Evolutionary conservation across 2,797 vertebrate genomes (phyloP).

Genomic region (Kryptopterus vitreolus): DNA sequence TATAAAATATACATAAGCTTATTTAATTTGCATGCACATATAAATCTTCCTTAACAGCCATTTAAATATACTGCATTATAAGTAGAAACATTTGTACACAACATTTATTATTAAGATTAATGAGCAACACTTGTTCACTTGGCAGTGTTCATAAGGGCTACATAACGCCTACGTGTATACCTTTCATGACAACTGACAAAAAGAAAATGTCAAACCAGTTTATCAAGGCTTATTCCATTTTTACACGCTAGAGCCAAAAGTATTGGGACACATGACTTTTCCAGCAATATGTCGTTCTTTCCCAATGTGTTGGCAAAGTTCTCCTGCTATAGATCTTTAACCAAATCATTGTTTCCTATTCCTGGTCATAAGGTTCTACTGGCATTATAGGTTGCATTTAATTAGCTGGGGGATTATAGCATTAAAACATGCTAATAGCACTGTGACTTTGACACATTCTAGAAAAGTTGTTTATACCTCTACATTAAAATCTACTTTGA

Average conservation of each 20-base stretch:
- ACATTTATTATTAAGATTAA: background rate
- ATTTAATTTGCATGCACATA: slow-evolving; percentile 30
- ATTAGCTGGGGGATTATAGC: no score
- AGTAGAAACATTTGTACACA: background rate
- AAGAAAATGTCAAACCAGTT: background rate
- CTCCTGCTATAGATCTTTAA: no score
- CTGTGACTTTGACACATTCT: no score
- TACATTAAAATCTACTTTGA: background rate
- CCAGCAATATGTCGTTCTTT: no score
- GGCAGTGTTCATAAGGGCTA: slow-evolving; percentile 1
- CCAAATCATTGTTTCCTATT: no score
- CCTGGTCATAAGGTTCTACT: no score
- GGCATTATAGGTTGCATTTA: no score
- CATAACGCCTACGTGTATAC: background rate
- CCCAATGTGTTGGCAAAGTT: no score
- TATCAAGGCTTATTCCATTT: slow-evolving; percentile 14
- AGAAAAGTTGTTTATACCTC: background rate
- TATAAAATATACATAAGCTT: background rate
- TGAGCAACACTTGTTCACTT: background rate
- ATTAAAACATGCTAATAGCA: background rate
- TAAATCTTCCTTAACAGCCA: background rate
- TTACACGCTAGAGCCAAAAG: no score
- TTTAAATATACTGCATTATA: background rate
- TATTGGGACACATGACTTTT: no score
- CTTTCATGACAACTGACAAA: background rate